Conservation (phyloP, 1,140 invertebrate genomes). For the Nylanderia fulva region DNA sequence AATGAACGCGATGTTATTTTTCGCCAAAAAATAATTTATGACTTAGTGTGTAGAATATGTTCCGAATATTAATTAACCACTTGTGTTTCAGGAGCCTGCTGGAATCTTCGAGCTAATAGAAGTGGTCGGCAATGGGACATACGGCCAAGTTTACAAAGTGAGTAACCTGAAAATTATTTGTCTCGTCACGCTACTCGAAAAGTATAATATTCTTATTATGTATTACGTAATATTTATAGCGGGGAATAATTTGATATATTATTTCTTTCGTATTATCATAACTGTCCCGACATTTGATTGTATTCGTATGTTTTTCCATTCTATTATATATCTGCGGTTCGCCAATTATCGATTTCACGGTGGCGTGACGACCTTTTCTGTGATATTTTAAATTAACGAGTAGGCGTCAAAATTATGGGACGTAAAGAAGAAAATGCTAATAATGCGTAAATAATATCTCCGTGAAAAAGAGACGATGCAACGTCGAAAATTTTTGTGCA, state of each 20-base stretch:
- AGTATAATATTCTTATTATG: background rate
- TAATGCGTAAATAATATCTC: background rate
- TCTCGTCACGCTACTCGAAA: background rate
- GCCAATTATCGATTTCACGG: slow-evolving; percentile 43
- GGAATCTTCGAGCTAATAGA: slow-evolving; percentile 99
- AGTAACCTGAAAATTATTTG: slow-evolving; percentile 75
- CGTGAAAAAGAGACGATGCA: background rate
- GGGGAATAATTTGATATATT: background rate
- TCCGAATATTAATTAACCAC: background rate
- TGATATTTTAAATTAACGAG: slow-evolving; percentile 45
- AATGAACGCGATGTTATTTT: background rate
- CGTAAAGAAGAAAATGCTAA: background rate
- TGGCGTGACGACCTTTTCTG: slow-evolving; percentile 27
- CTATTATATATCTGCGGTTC: background rate
- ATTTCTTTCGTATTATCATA: background rate
- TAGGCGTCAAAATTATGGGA: background rate
- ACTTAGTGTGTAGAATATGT: background rate
- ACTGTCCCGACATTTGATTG: background rate
- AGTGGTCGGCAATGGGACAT: slow-evolving; percentile 99
- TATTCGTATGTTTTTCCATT: too few species aligned
- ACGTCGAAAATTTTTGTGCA: background rate
- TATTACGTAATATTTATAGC: background rate
- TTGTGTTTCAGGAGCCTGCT: slow-evolving; percentile 95
- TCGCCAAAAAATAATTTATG: slow-evolving; percentile 16
- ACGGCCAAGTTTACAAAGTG: slow-evolving; percentile 99